Conservation (phyloP, 1,140 invertebrate genomes). For the Drosophila nannoptera region DNA sequence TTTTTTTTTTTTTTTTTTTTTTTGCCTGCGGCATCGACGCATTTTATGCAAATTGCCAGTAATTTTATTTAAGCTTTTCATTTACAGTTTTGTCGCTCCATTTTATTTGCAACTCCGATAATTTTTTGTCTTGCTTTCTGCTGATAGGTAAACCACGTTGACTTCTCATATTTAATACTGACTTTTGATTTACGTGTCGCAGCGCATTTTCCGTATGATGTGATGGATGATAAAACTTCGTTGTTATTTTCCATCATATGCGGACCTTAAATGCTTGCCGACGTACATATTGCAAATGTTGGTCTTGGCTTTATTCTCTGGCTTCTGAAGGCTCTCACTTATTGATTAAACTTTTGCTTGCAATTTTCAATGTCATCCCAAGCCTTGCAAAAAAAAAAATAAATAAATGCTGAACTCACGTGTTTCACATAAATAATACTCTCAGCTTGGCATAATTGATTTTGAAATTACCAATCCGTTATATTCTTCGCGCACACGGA, state of each 20-base stretch:
- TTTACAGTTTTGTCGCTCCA: conserved; percentile 71
- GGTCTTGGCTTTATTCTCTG: conserved; percentile 25
- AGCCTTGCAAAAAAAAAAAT: conserved; percentile 52
- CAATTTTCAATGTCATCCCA: conserved; percentile 68
- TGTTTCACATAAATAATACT: too few relatives aligned
- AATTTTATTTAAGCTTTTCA: conserved; percentile 72
- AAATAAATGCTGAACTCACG: conserved; percentile 16
- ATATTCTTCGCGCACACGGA: conserved; percentile 8
- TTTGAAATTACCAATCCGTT: conserved; percentile 29
- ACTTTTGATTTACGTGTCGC: conserved; percentile 59
- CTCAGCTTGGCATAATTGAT: conserved; percentile 11
- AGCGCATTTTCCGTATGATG: conserved; percentile 58
- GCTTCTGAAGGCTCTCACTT: conserved; percentile 58
- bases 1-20: conserved; percentile 57
- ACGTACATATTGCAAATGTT: too few relatives aligned
- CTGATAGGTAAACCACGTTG: conserved; percentile 55
- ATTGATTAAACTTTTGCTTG: conserved; percentile 77
- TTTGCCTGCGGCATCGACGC: conserved; percentile 31
- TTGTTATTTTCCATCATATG: conserved; percentile 8
- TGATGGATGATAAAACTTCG: conserved; percentile 2
- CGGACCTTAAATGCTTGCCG: too few relatives aligned
- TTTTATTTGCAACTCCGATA: conserved; percentile 53
- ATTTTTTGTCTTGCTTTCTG: conserved; percentile 36
- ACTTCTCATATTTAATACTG: conserved; percentile 67
- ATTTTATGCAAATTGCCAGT: conserved; percentile 69